Base-by-base conservation (phyloP, 2,888 invertebrate species). In the Limnephilus rhombicus region DNA sequence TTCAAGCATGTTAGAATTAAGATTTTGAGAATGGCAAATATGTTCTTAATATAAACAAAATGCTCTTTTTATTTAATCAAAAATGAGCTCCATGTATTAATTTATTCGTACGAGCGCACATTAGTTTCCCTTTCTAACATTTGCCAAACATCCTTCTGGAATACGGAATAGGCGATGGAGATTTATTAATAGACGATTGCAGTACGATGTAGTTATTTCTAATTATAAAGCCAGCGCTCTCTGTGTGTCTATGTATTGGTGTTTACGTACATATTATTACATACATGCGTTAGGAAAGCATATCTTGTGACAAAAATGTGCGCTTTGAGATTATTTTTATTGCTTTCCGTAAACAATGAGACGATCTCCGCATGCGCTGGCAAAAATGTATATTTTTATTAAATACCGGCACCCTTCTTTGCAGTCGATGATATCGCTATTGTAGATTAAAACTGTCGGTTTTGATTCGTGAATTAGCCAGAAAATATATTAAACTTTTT, bases 121-220 rank as follows among this genome's bases (percentile, higher is more conserved):
- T n/a, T n/a, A n/a, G 68, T 68, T 68, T 68, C n/a, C 68, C 68
- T 34, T 83, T 37, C 37, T 37, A 24, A 24, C 34, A 83, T 83
- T 37, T 34, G 34, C 83, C 34, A 83, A 83, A 41, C 37, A 34
- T 83, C 68, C 68, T 68, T 68, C 68, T 83, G 83, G 34, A 34
- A 83, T 24, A 83, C 34, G 34, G 83, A 83, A 37, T 24, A 24
- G 34, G 83, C 83, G 24, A 83, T 83, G 34, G 37, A 37, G 31
- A 83, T 83, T 24, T 83, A 83, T 83, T 83, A 68, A 68, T 83
- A 24, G 83, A 34, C 12, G 24, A 83, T 34, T 83, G 83, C 83
- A 34, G 83, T 83, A 83, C 83, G 37, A 37, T 34, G 24, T 83
- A 83, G 83, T 83, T 83, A 83, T 34, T 83, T 83, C 83, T 34